Evolutionary conservation across 2,888 invertebrate species (phyloP).

Genomic region (Anthophora plumipes): DNA sequence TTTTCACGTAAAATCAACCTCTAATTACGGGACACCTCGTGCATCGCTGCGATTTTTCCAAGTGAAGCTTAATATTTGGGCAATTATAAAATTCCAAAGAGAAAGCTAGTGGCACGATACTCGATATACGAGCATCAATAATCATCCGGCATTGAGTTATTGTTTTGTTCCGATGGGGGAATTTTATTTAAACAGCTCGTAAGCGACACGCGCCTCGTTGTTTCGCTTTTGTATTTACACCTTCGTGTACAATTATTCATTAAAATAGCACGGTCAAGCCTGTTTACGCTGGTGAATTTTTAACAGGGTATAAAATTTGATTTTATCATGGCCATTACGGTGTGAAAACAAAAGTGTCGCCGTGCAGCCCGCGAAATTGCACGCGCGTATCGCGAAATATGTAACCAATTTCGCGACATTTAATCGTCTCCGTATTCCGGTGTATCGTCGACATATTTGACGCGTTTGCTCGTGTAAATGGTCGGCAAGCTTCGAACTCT

Average conservation of each 20-base stretch:
- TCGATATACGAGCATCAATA: not conserved
- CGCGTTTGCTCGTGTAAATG: slow-evolving; percentile 11
- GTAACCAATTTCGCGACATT: slow-evolving; percentile 38
- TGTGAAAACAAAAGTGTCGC: slow-evolving; percentile 27
- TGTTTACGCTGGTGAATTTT: slow-evolving; percentile 21
- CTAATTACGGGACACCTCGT: too few species aligned
- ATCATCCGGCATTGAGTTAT: not conserved
- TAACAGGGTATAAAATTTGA: slow-evolving; percentile 21
- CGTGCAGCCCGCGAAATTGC: slow-evolving; percentile 18
- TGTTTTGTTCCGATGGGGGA: not conserved
- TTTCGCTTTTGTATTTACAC: not conserved
- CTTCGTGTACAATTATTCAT: slow-evolving; percentile 41
- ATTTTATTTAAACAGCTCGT: slow-evolving; percentile 26
- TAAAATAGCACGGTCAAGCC: slow-evolving; percentile 18
- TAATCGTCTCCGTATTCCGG: not conserved
- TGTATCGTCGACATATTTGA: slow-evolving; percentile 1
- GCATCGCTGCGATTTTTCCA: not conserved
- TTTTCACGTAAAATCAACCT: too few species aligned
- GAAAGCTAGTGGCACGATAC: not conserved
- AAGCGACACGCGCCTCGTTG: not conserved
- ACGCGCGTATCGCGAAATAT: slow-evolving; percentile 4
- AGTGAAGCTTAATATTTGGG: not conserved
- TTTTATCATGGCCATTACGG: slow-evolving; percentile 14
- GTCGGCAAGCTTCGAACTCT: not conserved
- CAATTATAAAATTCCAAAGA: not conserved